These are phyloP conservation scores for Talpa occidentalis DNA, from an alignment of 2,113 vertebrate species.

Conservation along the genomic window DNA sequence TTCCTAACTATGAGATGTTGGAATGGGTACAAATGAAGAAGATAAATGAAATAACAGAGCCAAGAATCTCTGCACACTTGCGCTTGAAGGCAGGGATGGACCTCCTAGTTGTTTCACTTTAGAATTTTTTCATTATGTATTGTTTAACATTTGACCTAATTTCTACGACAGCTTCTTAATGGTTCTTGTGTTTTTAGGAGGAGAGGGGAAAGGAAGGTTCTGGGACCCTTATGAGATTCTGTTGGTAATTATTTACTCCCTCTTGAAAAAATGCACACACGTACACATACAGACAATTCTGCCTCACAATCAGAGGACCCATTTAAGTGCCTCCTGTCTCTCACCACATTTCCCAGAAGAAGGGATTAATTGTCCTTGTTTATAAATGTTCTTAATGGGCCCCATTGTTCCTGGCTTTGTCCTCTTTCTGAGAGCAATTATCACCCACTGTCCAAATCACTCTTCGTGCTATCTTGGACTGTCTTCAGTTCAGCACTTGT, in stretches of 20 bases:
- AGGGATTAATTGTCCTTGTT: constrained; percentile 36
- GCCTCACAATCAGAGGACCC: neutral
- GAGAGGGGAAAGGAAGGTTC: neutral
- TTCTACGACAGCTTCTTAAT: neutral
- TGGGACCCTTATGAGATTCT: constrained; percentile 4
- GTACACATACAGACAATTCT: neutral
- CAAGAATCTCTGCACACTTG: neutral
- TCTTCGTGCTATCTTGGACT: constrained; percentile 70
- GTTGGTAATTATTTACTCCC: neutral
- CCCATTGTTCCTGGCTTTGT: constrained; percentile 32
- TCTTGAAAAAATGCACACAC: neutral
- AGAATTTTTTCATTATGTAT: neutral
- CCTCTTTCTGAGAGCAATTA: constrained; percentile 64
- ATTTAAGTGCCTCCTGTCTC: neutral
- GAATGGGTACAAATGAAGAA: neutral
- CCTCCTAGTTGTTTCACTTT: neutral
- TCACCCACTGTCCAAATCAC: constrained; percentile 43
- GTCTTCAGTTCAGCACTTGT: constrained; percentile 59
- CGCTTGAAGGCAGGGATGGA: neutral
- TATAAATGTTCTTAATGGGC: neutral
- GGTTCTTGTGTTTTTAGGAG: neutral
- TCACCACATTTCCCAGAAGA: constrained; percentile 19
- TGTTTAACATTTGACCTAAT: neutral
- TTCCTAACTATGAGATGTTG: neutral
- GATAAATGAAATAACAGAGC: neutral